These are phyloP conservation scores for Lamprologus speciosus DNA, from an alignment of 2,113 vertebrate species.

Conservation along the genomic window DNA sequence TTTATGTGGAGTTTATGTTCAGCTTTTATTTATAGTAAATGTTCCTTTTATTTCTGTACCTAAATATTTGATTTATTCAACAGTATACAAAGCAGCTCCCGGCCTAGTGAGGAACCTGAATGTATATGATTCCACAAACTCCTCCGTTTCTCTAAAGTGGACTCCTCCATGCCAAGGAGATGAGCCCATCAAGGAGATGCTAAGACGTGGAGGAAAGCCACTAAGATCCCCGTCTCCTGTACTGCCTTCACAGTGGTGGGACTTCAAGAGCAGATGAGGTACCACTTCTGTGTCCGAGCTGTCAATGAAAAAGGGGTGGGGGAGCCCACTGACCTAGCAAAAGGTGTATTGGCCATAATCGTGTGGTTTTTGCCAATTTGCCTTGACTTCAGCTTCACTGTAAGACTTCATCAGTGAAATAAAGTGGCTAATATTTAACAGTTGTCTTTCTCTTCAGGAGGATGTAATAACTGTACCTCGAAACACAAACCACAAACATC, in stretches of 20 bases:
- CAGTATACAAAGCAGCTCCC: conserved; percentile 49
- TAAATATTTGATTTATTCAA: neutral
- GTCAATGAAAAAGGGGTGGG: conserved; percentile 61
- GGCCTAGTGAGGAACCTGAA: conserved; percentile 54
- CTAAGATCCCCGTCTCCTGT: conserved; percentile 53
- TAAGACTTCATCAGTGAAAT: conserved; percentile 24
- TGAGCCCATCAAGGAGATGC: neutral
- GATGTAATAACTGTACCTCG: neutral
- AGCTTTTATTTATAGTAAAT: neutral
- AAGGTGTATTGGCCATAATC: conserved; percentile 44
- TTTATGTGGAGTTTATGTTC: neutral
- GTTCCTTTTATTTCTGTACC: neutral
- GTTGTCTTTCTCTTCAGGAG: neutral
- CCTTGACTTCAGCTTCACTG: conserved; percentile 53
- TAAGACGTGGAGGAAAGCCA: conserved; percentile 63
- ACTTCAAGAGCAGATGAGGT: conserved; percentile 61
- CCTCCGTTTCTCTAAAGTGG: conserved; percentile 63
- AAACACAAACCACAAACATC: neutral
- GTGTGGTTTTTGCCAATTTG: conserved; percentile 53
- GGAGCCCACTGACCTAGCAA: conserved; percentile 42
- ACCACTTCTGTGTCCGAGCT: conserved; percentile 58
- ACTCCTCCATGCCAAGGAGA: conserved; percentile 1
- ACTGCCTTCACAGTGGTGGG: conserved; percentile 53
- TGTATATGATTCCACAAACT: conserved; percentile 60
- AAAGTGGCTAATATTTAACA: neutral